Evolutionary conservation across 1,140 invertebrate genomes (phyloP).

Genomic region (Reticulitermes speratus): DNA sequence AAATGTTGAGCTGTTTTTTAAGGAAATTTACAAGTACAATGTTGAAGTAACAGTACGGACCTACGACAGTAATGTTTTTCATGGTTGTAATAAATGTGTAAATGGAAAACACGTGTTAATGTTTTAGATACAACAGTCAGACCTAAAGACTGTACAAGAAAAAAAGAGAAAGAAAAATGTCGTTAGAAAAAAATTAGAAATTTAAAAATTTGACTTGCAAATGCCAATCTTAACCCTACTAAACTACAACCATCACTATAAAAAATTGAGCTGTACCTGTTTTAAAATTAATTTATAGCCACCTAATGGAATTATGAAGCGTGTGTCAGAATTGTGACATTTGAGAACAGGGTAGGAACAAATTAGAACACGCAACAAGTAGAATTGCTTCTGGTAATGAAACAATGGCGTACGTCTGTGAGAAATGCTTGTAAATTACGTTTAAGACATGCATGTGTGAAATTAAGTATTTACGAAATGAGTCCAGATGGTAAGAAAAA

Average conservation of each 20-base stretch:
- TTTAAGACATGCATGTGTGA: too few species aligned
- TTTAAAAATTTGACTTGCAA: constrained; percentile 5
- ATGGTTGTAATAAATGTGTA: background rate
- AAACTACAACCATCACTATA: background rate
- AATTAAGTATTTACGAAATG: too few species aligned
- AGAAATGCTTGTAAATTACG: too few species aligned
- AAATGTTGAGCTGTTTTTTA: background rate
- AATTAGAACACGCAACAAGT: background rate
- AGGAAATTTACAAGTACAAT: background rate
- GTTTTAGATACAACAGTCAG: background rate
- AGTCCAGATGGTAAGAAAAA: too few species aligned
- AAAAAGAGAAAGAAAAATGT: background rate
- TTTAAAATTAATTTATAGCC: constrained; percentile 20
- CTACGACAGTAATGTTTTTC: background rate
- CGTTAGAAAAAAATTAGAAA: background rate
- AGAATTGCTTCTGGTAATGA: background rate
- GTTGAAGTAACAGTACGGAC: background rate
- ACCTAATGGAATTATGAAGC: constrained; percentile 19
- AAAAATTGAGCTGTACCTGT: background rate
- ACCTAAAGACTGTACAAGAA: background rate
- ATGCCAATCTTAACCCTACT: background rate
- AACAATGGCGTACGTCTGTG: background rate
- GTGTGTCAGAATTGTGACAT: constrained; percentile 15
- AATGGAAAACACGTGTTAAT: constrained; percentile 12
- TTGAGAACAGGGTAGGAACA: background rate